A percentile compares a stretch with the other conserved stretches of the same genome.
These are phyloP conservation scores for Bos javanicus DNA, from an alignment of 2,113 vertebrate species.

Conservation along the genomic window DNA sequence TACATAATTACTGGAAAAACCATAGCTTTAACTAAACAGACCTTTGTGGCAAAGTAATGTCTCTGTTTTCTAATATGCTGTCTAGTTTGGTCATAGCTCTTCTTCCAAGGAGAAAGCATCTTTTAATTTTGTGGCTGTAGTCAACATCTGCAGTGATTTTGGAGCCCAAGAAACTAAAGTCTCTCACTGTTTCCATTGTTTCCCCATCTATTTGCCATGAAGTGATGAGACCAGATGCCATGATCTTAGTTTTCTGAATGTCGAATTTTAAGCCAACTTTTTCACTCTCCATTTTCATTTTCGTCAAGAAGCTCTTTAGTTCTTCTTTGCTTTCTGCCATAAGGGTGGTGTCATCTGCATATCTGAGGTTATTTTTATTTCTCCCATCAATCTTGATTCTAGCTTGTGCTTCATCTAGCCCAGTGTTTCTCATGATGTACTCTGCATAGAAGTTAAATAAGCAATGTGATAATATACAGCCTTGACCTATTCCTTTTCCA, in stretches of 20 bases:
- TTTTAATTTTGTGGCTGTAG: not conserved
- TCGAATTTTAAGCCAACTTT: not conserved
- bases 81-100: not conserved
- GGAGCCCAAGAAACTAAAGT: not conserved
- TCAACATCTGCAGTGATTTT: not conserved
- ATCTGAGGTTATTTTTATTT: not conserved
- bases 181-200: not conserved
- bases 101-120: not conserved
- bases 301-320: not conserved
- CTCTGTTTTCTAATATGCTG: not conserved
- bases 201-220: not conserved
- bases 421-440: not conserved
- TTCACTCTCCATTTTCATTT: not conserved
- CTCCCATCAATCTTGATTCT: not conserved
- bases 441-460: not conserved
- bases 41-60: not conserved
- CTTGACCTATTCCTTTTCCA: accelerated
- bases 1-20: not conserved
- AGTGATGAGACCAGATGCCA: not conserved
- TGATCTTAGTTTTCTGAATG: not conserved
- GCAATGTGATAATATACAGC: not conserved
- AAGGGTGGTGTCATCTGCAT: not conserved
- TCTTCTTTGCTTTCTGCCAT: not conserved
- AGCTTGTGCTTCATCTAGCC: not conserved
- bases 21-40: not conserved